Evolutionary conservation across 1,140 invertebrate genomes (phyloP).

Genomic region (Alviniconcha marisindica): DNA sequence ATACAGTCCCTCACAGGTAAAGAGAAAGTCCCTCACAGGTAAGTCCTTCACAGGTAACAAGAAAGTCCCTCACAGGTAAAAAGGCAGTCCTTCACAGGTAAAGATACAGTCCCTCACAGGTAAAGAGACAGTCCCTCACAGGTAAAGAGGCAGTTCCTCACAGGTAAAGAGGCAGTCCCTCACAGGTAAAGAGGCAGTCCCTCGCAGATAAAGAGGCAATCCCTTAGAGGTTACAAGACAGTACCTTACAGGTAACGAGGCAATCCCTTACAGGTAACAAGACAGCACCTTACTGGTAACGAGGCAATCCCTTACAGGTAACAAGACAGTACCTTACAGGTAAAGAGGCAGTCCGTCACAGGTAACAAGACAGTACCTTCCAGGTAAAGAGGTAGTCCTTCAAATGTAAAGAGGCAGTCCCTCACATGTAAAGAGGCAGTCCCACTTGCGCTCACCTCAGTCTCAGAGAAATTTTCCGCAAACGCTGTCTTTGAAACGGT

Average conservation of each 20-base stretch:
- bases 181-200: background rate
- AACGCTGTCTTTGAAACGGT: no score
- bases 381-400: constrained; percentile 26
- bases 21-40: no score
- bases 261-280: constrained; percentile 46
- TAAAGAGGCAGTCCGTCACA: background rate
- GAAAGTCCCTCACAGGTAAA: no score
- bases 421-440: no score
- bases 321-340: no score
- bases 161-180: background rate
- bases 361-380: constrained; percentile 42
- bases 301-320: no score
- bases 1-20: constrained; percentile 48
- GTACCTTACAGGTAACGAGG: no score
- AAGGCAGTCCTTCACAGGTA: no score
- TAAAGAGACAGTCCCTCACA: constrained; percentile 45
- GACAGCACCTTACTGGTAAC: background rate
- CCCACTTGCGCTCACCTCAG: no score
- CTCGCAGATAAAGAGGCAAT: no score
- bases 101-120: background rate
- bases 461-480: no score
- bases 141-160: background rate
- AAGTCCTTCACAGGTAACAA: background rate
- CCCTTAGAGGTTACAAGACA: background rate
- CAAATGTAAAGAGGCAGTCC: no score